A percentile compares a stretch with the other conserved stretches of the same genome.
Conservation (phyloP, 2,113 vertebrate species). For the Plecturocebus donacophilus region DNA sequence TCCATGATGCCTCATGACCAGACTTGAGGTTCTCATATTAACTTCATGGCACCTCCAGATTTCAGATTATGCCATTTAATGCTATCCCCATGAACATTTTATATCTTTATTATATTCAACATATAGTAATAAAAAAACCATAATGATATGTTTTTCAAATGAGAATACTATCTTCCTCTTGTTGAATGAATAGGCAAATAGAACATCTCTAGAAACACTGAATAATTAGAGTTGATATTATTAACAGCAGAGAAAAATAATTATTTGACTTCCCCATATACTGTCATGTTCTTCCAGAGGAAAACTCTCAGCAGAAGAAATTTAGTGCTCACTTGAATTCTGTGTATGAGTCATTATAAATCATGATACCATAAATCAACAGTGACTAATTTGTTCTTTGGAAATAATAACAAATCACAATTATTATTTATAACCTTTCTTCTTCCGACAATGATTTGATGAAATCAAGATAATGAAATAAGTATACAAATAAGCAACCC, state of each 20-base stretch:
- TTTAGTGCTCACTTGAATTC: slow-evolving; percentile 1
- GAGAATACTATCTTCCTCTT: neutral
- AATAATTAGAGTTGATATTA: neutral
- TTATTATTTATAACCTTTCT: slow-evolving; percentile 40
- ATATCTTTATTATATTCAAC: neutral
- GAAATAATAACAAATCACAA: slow-evolving; percentile 35
- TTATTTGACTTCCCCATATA: neutral
- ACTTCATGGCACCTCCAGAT: neutral
- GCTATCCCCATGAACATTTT: neutral
- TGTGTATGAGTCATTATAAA: neutral
- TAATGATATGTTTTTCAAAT: neutral
- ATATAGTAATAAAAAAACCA: neutral
- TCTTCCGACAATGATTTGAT: slow-evolving; percentile 10
- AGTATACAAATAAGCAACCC: neutral
- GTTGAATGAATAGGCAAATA: neutral
- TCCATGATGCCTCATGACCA: neutral
- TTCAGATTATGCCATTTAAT: neutral
- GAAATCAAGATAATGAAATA: slow-evolving; percentile 32
- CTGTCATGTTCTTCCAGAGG: neutral
- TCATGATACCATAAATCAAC: neutral
- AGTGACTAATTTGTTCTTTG: neutral
- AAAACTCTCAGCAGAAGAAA: slow-evolving; percentile 15
- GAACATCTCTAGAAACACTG: neutral
- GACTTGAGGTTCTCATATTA: neutral
- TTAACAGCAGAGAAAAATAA: neutral